Percentiles rank a stretch among this genome's conserved stretches.
phyloP scores from a whole-genome alignment of 2,113 vertebrate species.

The Salvelinus alpinus region DNA sequence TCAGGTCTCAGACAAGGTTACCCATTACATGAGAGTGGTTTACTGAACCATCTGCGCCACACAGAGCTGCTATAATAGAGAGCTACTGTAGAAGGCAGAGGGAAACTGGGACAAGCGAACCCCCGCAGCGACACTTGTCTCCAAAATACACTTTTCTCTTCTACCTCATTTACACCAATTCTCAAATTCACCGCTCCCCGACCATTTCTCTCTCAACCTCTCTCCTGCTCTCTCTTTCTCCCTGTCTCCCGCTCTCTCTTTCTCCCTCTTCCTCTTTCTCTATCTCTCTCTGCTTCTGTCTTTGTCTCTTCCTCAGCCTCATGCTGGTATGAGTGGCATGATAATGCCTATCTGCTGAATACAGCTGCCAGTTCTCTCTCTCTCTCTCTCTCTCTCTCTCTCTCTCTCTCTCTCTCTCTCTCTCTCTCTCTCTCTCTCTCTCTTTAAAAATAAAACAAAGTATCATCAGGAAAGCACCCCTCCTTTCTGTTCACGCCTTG shows the following conservation, averaged over 20 bases:
- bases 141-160: slow-evolving; percentile 4
- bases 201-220: neutral
- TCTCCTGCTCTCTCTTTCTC: neutral
- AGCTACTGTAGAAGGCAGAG: neutral
- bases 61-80: neutral
- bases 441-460: neutral
- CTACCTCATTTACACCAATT: slow-evolving; percentile 8
- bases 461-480: neutral
- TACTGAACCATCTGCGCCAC: too few species aligned
- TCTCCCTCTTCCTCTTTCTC: neutral
- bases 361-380: neutral
- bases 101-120: slow-evolving; percentile 3
- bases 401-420: neutral
- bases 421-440: neutral
- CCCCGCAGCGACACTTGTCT: slow-evolving; percentile 3
- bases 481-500: neutral
- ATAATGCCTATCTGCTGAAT: slow-evolving; percentile 7
- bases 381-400: neutral
- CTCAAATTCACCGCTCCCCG: neutral
- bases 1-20: too few species aligned
- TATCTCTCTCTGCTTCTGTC: neutral
- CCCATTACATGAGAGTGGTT: too few species aligned
- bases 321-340: slow-evolving; percentile 1
- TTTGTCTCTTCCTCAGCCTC: neutral
- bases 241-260: neutral